Evolutionary conservation across 2,888 invertebrate species (phyloP).

Genomic region (Ornithoptera alexandrae): DNA sequence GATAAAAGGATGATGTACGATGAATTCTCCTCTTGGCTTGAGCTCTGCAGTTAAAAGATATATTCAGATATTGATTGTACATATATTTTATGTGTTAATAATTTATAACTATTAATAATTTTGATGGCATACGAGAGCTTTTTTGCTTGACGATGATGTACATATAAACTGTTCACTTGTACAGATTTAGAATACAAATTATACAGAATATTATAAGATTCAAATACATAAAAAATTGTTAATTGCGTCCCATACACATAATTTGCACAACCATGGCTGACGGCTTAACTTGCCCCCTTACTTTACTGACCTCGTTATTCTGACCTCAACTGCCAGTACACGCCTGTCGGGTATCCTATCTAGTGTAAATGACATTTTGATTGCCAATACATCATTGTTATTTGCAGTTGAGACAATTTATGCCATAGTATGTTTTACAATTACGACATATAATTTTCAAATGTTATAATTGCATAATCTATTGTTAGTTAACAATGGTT

Average conservation of each 20-base stretch:
- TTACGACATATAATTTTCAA: neutral
- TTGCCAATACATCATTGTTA: slow-evolving; percentile 19
- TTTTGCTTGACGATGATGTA: too few species aligned
- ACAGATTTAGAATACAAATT: too few species aligned
- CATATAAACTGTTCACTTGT: too few species aligned
- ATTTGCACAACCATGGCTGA: slow-evolving; percentile 10
- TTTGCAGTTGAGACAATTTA: slow-evolving; percentile 7
- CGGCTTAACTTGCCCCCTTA: slow-evolving; percentile 10
- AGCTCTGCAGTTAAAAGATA: too few species aligned
- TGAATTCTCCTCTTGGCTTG: too few species aligned
- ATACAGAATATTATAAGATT: too few species aligned
- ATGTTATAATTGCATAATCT: slow-evolving; percentile 6
- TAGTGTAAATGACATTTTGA: slow-evolving; percentile 27
- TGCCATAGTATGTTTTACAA: slow-evolving; percentile 1
- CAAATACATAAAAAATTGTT: neutral
- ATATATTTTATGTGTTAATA: too few species aligned
- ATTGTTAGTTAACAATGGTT: slow-evolving; percentile 3
- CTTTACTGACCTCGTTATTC: slow-evolving; percentile 23
- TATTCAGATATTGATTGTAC: too few species aligned
- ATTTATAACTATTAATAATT: too few species aligned
- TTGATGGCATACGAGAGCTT: too few species aligned
- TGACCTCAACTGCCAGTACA: slow-evolving; percentile 20
- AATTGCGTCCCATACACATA: neutral
- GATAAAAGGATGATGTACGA: too few species aligned
- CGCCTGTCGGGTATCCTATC: slow-evolving; percentile 8